Evolutionary conservation across 2,888 invertebrate species (phyloP).

Genomic region (Calameuta filiformis): DNA sequence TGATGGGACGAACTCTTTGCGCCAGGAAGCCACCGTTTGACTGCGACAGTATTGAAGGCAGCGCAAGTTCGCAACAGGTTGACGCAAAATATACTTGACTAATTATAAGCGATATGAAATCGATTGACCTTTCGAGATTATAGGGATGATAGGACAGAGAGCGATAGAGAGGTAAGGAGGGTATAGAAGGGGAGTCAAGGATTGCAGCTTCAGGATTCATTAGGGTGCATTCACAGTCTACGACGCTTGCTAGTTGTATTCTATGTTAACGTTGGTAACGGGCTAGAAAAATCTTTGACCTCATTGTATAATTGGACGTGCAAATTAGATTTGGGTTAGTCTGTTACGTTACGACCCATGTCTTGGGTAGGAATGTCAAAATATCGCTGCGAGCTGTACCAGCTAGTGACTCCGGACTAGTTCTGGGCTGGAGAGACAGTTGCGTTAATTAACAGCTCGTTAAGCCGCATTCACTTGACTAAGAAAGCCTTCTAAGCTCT

Average conservation of each 20-base stretch:
- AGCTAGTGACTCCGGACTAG: background rate
- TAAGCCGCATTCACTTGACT: background rate
- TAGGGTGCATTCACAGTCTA: background rate
- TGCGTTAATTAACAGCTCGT: background rate
- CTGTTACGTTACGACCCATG: background rate
- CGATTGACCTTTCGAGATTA: background rate
- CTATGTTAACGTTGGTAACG: background rate
- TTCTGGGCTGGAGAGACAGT: background rate
- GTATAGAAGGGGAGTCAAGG: background rate
- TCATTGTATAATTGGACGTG: background rate
- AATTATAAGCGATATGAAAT: background rate
- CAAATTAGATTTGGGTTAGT: background rate
- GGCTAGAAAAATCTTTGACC: background rate
- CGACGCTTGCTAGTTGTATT: background rate
- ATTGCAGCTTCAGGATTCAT: background rate
- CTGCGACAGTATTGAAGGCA: constrained; percentile 70
- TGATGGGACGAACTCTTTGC: constrained; percentile 78
- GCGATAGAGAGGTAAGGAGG: background rate
- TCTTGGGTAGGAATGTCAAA: background rate
- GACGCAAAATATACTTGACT: constrained; percentile 28
- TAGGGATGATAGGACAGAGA: background rate
- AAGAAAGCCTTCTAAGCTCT: background rate
- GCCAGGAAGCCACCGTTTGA: constrained; percentile 78
- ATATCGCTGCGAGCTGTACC: background rate
- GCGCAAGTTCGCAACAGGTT: constrained; percentile 76